Conservation (phyloP, 2,113 vertebrate species). For the Arothron firmamentum region DNA sequence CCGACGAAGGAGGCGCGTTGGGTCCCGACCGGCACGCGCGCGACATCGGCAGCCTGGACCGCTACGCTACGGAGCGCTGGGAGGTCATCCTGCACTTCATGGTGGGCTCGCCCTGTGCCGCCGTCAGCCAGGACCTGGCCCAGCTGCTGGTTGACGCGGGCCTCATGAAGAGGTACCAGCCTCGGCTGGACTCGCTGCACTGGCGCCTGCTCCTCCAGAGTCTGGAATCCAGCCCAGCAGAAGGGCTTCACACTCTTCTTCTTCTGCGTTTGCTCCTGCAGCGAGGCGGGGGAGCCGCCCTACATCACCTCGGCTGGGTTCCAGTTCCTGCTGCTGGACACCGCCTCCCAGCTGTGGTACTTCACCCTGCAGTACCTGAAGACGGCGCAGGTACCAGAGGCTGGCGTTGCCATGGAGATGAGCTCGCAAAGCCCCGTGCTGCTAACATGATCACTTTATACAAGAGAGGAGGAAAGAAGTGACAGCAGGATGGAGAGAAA, state of each 20-base stretch:
- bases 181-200: no score
- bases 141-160: slow-evolving; percentile 87
- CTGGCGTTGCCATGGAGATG: no score
- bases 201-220: no score
- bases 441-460: no score
- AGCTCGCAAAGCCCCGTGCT: no score
- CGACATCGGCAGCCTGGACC: slow-evolving; percentile 85
- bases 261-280: slow-evolving; percentile 11
- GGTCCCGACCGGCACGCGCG: slow-evolving; percentile 87
- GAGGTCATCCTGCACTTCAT: slow-evolving; percentile 93
- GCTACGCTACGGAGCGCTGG: slow-evolving; percentile 89
- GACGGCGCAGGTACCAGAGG: slow-evolving; percentile 51
- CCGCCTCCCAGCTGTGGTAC: slow-evolving; percentile 90
- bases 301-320: slow-evolving; percentile 91
- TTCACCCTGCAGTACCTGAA: slow-evolving; percentile 92
- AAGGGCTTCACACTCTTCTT: neutral
- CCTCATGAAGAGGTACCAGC: slow-evolving; percentile 92
- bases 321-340: slow-evolving; percentile 90
- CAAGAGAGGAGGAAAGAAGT: no score
- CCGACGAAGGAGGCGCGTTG: slow-evolving; percentile 83
- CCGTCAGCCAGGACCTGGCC: slow-evolving; percentile 87
- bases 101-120: slow-evolving; percentile 88
- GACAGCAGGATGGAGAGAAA: no score
- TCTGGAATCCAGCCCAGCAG: no score
- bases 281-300: slow-evolving; percentile 83